Percentiles rank a stretch among this genome's conserved stretches.
Evolutionary conservation across 2,888 invertebrate species (phyloP).

Genomic region (Syrista parreyssii): DNA sequence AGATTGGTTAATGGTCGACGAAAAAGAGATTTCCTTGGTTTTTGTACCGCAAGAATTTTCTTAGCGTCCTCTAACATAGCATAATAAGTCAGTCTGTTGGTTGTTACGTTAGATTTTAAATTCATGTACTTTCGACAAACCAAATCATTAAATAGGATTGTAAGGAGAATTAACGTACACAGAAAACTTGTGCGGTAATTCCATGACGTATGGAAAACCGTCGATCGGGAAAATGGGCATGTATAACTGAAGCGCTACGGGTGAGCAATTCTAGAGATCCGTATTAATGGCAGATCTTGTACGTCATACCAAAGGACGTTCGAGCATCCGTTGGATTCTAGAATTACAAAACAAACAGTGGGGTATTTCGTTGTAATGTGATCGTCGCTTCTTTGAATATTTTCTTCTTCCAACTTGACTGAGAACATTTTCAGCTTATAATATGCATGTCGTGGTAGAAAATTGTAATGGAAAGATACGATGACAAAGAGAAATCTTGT

Average conservation of each 20-base stretch:
- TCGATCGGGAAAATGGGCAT: not conserved
- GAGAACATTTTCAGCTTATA: not conserved
- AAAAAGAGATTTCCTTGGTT: not conserved
- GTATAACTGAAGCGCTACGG: not conserved
- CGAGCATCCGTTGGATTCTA: not conserved
- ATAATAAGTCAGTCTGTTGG: not conserved
- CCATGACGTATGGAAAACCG: not conserved
- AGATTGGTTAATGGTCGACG: not conserved
- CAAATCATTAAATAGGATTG: not conserved
- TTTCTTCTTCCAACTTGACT: not conserved
- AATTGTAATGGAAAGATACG: not conserved
- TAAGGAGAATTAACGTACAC: not conserved
- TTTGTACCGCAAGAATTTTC: not conserved
- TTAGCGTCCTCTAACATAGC: not conserved
- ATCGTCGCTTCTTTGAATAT: not conserved
- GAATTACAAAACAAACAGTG: not conserved
- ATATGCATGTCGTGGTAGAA: not conserved
- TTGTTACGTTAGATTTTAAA: not conserved
- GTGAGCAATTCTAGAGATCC: not conserved
- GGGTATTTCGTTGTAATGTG: not conserved
- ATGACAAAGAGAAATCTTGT: not conserved
- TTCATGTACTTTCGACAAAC: not conserved
- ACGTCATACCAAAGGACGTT: not conserved
- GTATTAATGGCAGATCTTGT: not conserved
- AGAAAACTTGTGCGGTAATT: not conserved